A percentile compares a stretch with the other conserved stretches of the same genome.
phyloP scores from a whole-genome alignment of 2,888 invertebrate genomes.

The Eupeodes luniger region DNA sequence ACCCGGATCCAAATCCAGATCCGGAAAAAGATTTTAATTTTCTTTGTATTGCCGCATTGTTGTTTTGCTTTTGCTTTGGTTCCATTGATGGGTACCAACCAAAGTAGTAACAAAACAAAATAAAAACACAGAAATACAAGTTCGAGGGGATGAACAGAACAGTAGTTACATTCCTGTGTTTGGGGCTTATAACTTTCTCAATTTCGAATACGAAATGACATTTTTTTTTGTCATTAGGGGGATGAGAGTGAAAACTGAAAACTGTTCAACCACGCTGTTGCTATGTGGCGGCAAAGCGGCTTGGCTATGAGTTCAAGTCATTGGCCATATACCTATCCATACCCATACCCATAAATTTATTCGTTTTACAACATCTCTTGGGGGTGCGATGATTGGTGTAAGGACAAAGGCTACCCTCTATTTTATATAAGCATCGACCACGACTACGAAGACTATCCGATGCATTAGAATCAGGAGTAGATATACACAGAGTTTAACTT shows the following conservation, averaged over 20 bases:
- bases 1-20: not conserved
- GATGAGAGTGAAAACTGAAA: conserved; percentile 34
- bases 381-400: conserved; percentile 14
- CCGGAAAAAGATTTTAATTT: conserved; percentile 34
- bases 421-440: not conserved
- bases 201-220: conserved; percentile 72
- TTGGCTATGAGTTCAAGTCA: conserved; percentile 10
- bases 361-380: conserved; percentile 47
- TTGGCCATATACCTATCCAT: not conserved
- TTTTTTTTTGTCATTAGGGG: conserved; percentile 42
- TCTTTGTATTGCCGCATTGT: conserved; percentile 24
- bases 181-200: conserved; percentile 72
- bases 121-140: not conserved
- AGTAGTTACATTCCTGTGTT: conserved; percentile 46
- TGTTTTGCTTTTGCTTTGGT: conserved; percentile 38
- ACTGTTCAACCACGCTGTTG: conserved; percentile 68
- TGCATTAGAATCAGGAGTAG: not conserved
- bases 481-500: conserved; percentile 4
- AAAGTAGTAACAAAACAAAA: not conserved
- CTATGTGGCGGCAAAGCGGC: conserved; percentile 45
- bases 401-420: conserved; percentile 33
- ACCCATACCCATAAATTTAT: conserved; percentile 58
- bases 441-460: not conserved
- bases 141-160: not conserved
- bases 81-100: not conserved